Conservation (phyloP, 2,797 vertebrate genomes). For the Pagetopsis macropterus region DNA sequence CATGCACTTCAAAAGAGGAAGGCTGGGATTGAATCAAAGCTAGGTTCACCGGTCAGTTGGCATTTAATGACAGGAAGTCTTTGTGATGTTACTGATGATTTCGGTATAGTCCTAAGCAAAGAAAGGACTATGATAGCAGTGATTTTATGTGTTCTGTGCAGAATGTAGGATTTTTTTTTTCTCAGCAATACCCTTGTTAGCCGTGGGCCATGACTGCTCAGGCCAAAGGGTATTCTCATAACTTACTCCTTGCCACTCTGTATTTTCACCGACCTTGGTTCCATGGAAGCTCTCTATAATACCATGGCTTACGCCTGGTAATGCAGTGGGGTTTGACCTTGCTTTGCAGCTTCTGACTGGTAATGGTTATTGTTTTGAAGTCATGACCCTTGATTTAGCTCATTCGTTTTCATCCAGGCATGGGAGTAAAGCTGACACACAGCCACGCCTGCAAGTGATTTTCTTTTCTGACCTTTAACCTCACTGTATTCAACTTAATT, state of each 20-base stretch:
- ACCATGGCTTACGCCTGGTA: slow-evolving; percentile 34
- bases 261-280: slow-evolving; percentile 54
- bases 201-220: slow-evolving; percentile 46
- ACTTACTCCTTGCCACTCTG: slow-evolving; percentile 48
- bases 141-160: slow-evolving; percentile 38
- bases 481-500: slow-evolving; percentile 19
- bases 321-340: slow-evolving; percentile 53
- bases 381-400: slow-evolving; percentile 53
- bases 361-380: slow-evolving; percentile 68
- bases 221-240: slow-evolving; percentile 55
- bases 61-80: slow-evolving; percentile 31
- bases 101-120: too few species aligned
- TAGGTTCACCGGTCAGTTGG: slow-evolving; percentile 21
- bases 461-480: slow-evolving; percentile 55
- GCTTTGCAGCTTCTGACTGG: slow-evolving; percentile 34
- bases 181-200: slow-evolving; percentile 38
- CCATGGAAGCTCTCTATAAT: slow-evolving; percentile 27
- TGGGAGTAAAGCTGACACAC: slow-evolving; percentile 60
- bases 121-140: too few species aligned
- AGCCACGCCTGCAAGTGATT: slow-evolving; percentile 43
- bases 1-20: slow-evolving; percentile 58
- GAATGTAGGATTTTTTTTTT: slow-evolving; percentile 31
- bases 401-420: slow-evolving; percentile 22
- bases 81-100: too few species aligned
- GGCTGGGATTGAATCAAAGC: slow-evolving; percentile 53